Base-by-base conservation (phyloP, 2,888 invertebrate species). In the Apoda limacodes region DNA sequence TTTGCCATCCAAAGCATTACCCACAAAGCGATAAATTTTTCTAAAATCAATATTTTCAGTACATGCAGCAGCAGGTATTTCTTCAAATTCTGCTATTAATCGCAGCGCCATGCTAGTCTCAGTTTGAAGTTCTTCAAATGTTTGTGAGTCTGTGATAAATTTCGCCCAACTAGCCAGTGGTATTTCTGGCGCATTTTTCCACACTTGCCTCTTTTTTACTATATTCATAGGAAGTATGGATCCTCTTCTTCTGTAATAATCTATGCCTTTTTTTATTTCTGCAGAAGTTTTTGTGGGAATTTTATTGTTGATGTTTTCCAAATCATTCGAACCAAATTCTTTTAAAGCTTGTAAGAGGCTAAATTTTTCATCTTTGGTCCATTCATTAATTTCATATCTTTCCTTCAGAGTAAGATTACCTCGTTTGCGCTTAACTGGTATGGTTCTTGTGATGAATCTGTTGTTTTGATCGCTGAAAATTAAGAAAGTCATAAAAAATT, bases 1-100 rank as follows among this genome's bases (percentile, higher is more conserved):
- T 49, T 72, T 74, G 0, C 78, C 80, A 40, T 72, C 71, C 45
- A 78, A 50, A 3, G 75, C 68, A 46, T 71, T 65, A 0, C 75
- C 75, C 22, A 81, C 37, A 28, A 55, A 49, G 27, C 60, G 53
- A 37, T 81, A 80, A 7, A 72, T 39, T 9, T 52, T 51, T 32
- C 46, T 56, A 20, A 81, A 69, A 42, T 80, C 62, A 31, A 74
- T 45, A 20, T 55, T 49, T 1, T 56, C 55, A 7, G 64, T 61
- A 3, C 34, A 36, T 2, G 38, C 25, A 2, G 61, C 26, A 3
- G 48, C 4, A 0, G 75, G 71, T 14, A 67, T 57, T 2, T 57
- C 42, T 40, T 78, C 76, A 35, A 64, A 53, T 7, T 75, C 64
- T n/a, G 72, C 74, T 14, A 81, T 68, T 9, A 74, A 40, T 12